Conservation (phyloP, 2,113 vertebrate genomes). For the Bombycilla garrulus region DNA sequence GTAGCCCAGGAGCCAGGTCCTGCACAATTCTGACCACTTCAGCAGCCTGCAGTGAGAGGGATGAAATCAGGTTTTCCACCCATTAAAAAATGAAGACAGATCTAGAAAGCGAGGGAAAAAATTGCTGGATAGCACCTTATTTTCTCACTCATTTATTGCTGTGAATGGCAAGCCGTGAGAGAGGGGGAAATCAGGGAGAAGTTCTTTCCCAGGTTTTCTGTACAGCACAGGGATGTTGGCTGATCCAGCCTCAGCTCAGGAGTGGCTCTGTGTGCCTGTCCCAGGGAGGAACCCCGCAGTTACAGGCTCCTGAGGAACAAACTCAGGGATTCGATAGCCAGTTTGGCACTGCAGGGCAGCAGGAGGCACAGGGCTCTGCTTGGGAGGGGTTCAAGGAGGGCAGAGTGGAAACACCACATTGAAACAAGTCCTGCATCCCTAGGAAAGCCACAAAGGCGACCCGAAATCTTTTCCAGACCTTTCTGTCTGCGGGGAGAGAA, state of each 20-base stretch:
- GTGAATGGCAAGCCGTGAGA: not conserved
- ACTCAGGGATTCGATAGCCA: accelerated
- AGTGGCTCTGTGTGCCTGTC: not conserved
- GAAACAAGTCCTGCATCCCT: not conserved
- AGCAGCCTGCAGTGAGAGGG: not conserved
- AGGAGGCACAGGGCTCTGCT: not conserved
- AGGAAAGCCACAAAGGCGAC: not conserved
- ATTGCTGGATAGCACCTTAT: not conserved
- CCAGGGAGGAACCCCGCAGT: accelerated
- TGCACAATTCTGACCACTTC: not conserved
- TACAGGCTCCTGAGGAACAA: not conserved
- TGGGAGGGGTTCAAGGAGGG: not conserved
- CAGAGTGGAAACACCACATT: not conserved
- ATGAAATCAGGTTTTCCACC: not conserved
- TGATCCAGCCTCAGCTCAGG: not conserved
- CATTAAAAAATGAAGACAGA: not conserved
- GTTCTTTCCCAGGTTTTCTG: not conserved
- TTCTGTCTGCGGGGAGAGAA: not conserved
- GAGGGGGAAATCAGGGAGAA: not conserved
- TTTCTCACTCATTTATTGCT: not conserved
- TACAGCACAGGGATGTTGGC: not conserved
- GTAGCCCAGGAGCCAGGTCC: not conserved
- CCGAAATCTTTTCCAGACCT: not conserved
- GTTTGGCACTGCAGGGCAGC: not conserved
- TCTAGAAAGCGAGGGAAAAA: not conserved